phyloP scores from a whole-genome alignment of 2,797 vertebrate genomes.

The Naso thynnoides region DNA sequence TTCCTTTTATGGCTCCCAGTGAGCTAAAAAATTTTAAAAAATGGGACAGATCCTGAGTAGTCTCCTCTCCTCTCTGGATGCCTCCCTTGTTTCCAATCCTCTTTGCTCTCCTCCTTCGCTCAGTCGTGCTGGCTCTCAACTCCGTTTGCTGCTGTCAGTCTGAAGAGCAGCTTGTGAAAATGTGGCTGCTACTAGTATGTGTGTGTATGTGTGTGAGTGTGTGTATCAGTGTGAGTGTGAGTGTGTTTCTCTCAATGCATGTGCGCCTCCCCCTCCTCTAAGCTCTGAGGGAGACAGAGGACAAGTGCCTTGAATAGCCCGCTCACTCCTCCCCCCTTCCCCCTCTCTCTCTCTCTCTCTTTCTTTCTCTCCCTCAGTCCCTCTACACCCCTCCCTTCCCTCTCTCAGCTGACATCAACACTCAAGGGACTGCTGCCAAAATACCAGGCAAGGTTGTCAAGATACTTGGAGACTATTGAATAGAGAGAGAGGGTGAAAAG shows the following conservation, averaged over 20 bases:
- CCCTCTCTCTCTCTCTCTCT: conserved; percentile 58
- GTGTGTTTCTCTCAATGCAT: conserved; percentile 70
- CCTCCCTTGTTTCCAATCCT: conserved; percentile 48
- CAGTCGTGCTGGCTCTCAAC: conserved; percentile 52
- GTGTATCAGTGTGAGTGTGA: conserved; percentile 58
- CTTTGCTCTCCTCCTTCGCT: conserved; percentile 43
- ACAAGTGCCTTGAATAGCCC: conserved; percentile 88
- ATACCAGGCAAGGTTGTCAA: conserved; percentile 85
- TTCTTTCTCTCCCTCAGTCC: conserved; percentile 48
- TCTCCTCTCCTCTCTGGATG: conserved; percentile 53
- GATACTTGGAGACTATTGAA: conserved; percentile 83
- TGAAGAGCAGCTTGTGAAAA: conserved; percentile 78
- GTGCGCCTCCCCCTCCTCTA: conserved; percentile 72
- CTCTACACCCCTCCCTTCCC: conserved; percentile 44
- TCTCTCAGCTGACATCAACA: conserved; percentile 88
- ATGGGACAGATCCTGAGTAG: conserved; percentile 35
- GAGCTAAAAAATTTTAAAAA: conserved; percentile 15
- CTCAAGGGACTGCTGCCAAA: conserved; percentile 84
- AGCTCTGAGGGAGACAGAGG: conserved; percentile 82
- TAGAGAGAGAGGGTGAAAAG: conserved; percentile 68
- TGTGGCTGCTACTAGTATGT: conserved; percentile 65
- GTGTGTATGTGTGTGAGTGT: conserved; percentile 56
- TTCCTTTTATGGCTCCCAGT: conserved; percentile 51
- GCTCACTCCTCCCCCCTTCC: conserved; percentile 70
- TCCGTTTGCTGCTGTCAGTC: conserved; percentile 84